Evolutionary conservation across 1,140 invertebrate species (phyloP).

Genomic region (Lepidurus apus): DNA sequence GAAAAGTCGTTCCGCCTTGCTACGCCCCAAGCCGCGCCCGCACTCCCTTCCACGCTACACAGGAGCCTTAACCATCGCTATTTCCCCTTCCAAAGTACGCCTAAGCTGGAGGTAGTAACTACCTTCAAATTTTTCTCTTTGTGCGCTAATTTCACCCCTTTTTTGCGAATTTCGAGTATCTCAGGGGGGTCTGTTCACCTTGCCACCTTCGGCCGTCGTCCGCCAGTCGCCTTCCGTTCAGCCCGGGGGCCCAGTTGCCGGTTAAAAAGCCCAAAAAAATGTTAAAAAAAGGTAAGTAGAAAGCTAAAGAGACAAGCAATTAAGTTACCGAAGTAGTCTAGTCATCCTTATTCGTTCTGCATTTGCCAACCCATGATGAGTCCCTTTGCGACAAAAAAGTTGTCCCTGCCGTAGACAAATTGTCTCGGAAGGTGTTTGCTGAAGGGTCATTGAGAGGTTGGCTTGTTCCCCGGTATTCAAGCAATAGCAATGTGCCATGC

Average conservation of each 20-base stretch:
- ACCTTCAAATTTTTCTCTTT: not conserved
- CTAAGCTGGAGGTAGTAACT: no score
- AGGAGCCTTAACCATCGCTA: no score
- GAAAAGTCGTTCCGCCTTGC: no score
- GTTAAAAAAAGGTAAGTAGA: not conserved
- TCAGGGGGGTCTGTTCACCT: not conserved
- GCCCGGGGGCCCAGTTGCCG: not conserved
- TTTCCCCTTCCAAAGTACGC: no score
- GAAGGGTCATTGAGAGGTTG: not conserved
- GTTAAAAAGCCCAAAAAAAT: not conserved
- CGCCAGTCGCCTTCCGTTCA: no score
- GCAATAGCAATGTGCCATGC: slow-evolving; percentile 2
- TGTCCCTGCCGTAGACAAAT: not conserved
- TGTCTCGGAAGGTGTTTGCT: not conserved
- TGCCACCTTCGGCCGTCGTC: not conserved
- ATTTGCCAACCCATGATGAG: slow-evolving; percentile 10
- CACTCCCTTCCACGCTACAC: no score
- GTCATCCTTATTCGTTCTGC: slow-evolving; percentile 1
- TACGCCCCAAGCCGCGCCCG: no score
- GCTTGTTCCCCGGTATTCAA: slow-evolving; percentile 5
- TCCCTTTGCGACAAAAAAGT: not conserved
- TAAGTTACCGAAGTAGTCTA: not conserved
- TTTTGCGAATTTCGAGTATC: not conserved
- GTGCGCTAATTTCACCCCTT: not conserved
- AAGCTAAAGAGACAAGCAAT: not conserved